phyloP scores from a whole-genome alignment of 1,140 invertebrate genomes.

The Zaprionus africanus region DNA sequence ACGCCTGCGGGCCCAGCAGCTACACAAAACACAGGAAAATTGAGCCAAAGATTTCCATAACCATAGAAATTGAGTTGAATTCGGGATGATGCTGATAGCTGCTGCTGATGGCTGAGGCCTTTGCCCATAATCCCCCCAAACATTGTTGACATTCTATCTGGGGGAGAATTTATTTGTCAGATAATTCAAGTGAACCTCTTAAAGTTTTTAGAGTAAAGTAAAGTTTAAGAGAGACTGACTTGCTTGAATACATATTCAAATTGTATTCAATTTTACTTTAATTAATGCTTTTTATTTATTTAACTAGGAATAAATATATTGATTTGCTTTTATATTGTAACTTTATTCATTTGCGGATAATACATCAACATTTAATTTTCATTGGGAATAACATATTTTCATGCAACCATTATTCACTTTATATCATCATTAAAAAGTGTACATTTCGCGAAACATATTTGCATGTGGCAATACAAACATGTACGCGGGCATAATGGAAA shows the following conservation, averaged over 20 bases:
- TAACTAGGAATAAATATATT: background rate
- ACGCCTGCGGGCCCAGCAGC: constrained; percentile 10
- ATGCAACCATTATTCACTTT: background rate
- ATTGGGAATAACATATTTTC: background rate
- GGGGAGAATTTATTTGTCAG: background rate
- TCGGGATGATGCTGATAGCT: background rate
- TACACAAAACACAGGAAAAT: constrained; percentile 24
- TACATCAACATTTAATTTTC: constrained; percentile 7
- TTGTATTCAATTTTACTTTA: background rate
- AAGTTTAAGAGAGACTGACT: too few species aligned
- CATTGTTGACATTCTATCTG: constrained; percentile 1
- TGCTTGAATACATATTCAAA: background rate
- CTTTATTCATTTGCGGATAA: background rate
- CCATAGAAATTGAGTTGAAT: constrained; percentile 38
- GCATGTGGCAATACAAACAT: background rate
- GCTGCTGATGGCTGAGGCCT: background rate
- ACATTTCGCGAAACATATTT: constrained; percentile 1
- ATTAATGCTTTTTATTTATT: background rate
- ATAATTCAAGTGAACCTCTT: constrained; percentile 1
- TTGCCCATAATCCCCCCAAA: background rate
- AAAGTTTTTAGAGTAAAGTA: background rate
- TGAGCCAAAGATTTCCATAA: constrained; percentile 51
- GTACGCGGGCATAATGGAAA: background rate
- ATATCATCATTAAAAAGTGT: constrained; percentile 1
- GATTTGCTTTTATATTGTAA: background rate